Base-by-base conservation (phyloP, 2,888 invertebrate species). In the Drosophila demipolita region DNA sequence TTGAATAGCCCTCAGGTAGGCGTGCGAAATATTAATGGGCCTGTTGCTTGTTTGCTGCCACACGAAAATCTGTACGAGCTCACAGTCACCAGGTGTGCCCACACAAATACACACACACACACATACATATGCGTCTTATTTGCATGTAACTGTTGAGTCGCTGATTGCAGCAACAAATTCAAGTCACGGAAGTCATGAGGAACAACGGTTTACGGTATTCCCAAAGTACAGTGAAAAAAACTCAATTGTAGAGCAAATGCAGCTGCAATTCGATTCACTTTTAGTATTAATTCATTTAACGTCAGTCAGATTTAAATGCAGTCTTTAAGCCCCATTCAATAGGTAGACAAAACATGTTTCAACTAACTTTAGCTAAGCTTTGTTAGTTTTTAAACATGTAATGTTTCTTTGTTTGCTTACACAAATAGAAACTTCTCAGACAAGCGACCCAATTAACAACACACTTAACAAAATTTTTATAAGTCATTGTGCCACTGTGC, bases 91-190 rank as follows among this genome's bases (percentile, higher is more conserved):
- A 52, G 49, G 50, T 60, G 49, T 26, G 55, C 55, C 38, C 62
- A 40, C 35, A 50, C 11, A 36, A 0, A 12, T 5, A 35, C 17
- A 20, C 17, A 53, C 23, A 7, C 53, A 9, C 17, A 59, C 23
- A 45, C n/a, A 5, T 45, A 33, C 61, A 35, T 49, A 50, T 66
- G 76, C 35, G 55, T 65, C 70, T 66, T 45, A 83, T 83, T 83
- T 86, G 83, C 89, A 88, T 86, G 70, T 73, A 80, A 76, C 38
- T 80, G 64, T 66, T 49, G 70, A 53, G 38, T 61, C 49, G 53
- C 45, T 29, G 32, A 64, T 58, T 72, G 49, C 58, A 73, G 38
- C 66, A 72, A 59, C 73, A 60, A 49, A 23, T 45, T 49, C 50
- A 55, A 59, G 66, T 73, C 66, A 73, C 74, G 74, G 70, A 54